Conservation (phyloP, 2,113 vertebrate genomes). For the Oenanthe oenanthe region DNA sequence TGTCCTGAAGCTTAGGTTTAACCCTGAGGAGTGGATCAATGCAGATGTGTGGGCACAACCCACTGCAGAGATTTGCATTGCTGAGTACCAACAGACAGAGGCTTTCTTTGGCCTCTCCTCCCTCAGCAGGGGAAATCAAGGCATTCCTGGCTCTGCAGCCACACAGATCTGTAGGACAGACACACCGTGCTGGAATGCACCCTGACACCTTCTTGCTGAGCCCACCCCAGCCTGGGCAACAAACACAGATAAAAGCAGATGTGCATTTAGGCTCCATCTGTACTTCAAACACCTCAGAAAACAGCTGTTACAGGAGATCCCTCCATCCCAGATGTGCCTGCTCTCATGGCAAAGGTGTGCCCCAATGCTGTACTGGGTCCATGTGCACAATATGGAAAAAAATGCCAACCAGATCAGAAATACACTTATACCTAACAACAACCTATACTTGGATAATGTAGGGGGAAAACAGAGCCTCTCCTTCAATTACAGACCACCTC, state of each 20-base stretch:
- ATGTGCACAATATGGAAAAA: background rate
- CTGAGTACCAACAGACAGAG: background rate
- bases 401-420: background rate
- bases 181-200: background rate
- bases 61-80: background rate
- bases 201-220: background rate
- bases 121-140: background rate
- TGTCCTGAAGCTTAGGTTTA: background rate
- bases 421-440: background rate
- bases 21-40: background rate
- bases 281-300: background rate
- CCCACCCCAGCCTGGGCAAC: background rate
- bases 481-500: background rate
- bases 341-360: background rate
- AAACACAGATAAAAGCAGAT: background rate
- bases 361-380: fast-evolving
- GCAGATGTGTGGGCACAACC: background rate
- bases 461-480: background rate
- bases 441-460: background rate
- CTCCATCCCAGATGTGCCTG: background rate
- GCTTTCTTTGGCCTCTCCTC: background rate
- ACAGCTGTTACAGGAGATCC: background rate
- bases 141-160: background rate
- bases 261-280: background rate
- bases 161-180: background rate